These are phyloP conservation scores for Tympanuchus pallidicinctus DNA, from an alignment of 2,113 vertebrate species.

Conservation along the genomic window DNA sequence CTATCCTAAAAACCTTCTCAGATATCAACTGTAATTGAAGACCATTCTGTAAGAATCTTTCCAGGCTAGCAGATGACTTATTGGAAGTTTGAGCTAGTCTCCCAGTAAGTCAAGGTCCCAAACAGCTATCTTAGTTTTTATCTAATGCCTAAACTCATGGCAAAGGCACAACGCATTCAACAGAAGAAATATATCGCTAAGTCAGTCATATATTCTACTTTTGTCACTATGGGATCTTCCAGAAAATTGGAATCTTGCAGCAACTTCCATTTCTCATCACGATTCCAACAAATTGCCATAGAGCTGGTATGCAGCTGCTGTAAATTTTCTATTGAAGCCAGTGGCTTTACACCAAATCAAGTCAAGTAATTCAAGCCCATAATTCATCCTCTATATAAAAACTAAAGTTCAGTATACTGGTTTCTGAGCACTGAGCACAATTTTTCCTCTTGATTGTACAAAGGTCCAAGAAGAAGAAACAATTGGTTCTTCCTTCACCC, in stretches of 20 bases:
- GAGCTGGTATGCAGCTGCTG: background rate
- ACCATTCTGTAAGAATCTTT: background rate
- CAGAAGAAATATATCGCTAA: background rate
- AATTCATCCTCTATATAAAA: background rate
- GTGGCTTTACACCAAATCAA: background rate
- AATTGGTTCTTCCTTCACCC: conserved; percentile 14
- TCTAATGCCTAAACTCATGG: background rate
- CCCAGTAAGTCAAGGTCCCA: background rate
- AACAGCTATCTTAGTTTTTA: background rate
- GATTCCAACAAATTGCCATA: background rate
- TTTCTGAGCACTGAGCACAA: background rate
- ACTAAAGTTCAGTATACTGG: background rate
- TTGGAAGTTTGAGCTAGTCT: background rate
- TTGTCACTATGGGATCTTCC: background rate
- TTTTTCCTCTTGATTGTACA: background rate
- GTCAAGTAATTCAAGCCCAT: background rate
- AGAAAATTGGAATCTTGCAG: conserved; percentile 1
- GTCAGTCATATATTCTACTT: background rate
- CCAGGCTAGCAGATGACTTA: background rate
- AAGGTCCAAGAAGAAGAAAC: background rate
- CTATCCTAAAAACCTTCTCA: background rate
- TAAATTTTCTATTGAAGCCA: background rate
- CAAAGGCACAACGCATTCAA: background rate
- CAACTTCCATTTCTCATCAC: background rate
- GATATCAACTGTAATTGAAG: background rate